These are phyloP conservation scores for Bradypus variegatus DNA, from an alignment of 2,797 vertebrate species.

Conservation along the genomic window DNA sequence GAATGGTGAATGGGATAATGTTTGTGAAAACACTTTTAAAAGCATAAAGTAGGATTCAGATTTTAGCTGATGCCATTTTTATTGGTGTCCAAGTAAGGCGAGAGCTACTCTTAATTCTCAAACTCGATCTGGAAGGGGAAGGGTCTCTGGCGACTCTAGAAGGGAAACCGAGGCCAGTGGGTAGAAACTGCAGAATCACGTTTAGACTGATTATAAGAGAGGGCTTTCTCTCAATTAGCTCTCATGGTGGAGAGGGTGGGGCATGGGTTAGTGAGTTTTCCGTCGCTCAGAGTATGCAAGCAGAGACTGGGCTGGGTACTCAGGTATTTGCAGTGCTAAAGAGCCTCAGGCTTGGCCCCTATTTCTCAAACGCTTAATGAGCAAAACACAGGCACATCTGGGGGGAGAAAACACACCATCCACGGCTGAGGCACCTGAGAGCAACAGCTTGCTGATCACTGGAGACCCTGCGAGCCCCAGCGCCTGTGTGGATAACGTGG, in stretches of 20 bases:
- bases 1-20: neutral
- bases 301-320: neutral
- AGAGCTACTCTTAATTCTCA: neutral
- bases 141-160: neutral
- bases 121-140: neutral
- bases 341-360: neutral
- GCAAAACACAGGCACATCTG: neutral
- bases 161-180: neutral
- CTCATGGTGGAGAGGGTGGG: neutral
- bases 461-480: neutral
- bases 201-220: neutral
- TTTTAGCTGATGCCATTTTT: neutral
- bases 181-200: neutral
- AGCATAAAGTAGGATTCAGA: neutral
- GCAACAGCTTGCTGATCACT: neutral
- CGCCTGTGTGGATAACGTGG: neutral
- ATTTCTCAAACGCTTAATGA: neutral
- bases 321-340: neutral
- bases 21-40: neutral
- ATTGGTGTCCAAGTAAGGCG: neutral
- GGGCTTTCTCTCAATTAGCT: neutral
- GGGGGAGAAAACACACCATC: neutral
- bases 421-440: neutral
- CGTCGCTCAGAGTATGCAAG: neutral
- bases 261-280: neutral